Evolutionary conservation across 2,797 vertebrate species (phyloP), one percentile per base, ranked within the genome.

Genomic region (Epinephelus malabaricus): DNA sequence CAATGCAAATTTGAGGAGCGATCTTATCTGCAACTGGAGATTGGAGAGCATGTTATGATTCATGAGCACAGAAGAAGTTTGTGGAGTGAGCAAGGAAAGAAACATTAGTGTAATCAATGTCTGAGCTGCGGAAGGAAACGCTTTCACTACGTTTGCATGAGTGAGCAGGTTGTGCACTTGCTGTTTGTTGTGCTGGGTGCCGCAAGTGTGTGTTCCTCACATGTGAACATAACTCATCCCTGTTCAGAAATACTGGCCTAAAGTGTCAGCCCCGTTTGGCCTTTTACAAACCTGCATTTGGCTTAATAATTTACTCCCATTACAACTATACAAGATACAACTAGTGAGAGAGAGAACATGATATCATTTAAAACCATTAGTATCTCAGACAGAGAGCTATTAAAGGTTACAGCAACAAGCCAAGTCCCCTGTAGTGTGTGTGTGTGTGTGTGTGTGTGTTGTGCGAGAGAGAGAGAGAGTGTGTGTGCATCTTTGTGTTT

Each of bases 331-430:
- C 40, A 10, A 43, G 9, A 43, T 43, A 43, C 40, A 43, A 43
- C 40, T 10, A 43, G 40, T 15, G 13, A 23, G 43, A 58, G 40
- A 14, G 51, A 49, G 38, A 19, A 46, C 14, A 62, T 63, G 23
- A 13, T 51, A 65, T 47, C 23, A 60, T 34, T 67, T 69, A 18
- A 54, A 69, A 59, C 11, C 40, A 45, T 76, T 27, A 66, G 21
- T 2, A 13, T 54, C 67, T 61, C 68, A 71, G 34, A 47, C 15
- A 66, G 47, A 25, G 27, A 71, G 55, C 38, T 59, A 54, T 71
- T 53, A 66, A 51, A 66, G 65, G 70, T 62, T 63, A 51, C 58
- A 58, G 55, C 55, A 71, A 53, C 38, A 76, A 65, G 72, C 66
- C 67, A 54, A 50, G 46, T 51, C 19, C 71, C 71, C 58, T 27